Conservation (phyloP, 2,113 vertebrate genomes). For the Cyanistes caeruleus region DNA sequence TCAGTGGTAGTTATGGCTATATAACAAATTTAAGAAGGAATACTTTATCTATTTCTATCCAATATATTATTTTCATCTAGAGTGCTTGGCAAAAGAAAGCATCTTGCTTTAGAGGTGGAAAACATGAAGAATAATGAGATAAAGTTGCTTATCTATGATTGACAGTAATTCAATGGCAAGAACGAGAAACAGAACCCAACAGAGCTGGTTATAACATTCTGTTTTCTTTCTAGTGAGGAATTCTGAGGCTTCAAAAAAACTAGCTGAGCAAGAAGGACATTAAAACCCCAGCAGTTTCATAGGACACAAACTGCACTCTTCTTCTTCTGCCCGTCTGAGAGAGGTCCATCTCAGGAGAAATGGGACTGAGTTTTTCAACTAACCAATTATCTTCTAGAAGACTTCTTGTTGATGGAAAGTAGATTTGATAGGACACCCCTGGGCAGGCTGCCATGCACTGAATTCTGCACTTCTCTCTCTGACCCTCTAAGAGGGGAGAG, state of each 20-base stretch:
- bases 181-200: not conserved
- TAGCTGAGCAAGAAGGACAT: not conserved
- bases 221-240: not conserved
- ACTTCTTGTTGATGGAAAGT: not conserved
- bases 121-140: not conserved
- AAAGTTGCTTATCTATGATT: not conserved
- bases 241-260: not conserved
- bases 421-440: not conserved
- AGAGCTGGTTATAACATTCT: not conserved
- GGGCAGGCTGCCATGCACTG: not conserved
- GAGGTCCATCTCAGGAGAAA: not conserved
- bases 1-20: slow-evolving; percentile 14
- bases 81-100: not conserved
- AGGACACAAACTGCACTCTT: not conserved
- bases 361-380: not conserved
- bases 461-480: not conserved
- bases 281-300: not conserved
- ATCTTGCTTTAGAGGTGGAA: not conserved
- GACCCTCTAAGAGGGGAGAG: not conserved
- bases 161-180: not conserved
- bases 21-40: not conserved
- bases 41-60: not conserved
- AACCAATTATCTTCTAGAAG: not conserved
- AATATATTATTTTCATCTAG: not conserved
- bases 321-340: not conserved